phyloP scores from a whole-genome alignment of 2,888 invertebrate species.

The Lasioglossum calceatum region DNA sequence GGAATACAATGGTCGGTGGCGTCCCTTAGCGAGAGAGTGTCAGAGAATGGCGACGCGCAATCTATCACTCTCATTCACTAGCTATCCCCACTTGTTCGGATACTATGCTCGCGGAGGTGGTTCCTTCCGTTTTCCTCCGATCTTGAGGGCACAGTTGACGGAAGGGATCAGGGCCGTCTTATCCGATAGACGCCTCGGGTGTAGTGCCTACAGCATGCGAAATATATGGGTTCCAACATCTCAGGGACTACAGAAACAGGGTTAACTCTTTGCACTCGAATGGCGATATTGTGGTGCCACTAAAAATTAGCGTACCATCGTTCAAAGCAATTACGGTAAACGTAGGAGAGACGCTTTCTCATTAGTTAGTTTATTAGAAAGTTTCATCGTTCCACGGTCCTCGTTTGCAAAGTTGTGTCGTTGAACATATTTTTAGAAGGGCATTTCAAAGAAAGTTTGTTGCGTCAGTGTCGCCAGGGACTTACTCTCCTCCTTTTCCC shows the following conservation, averaged over 20 bases:
- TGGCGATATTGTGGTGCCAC: no score
- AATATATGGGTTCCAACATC: background rate
- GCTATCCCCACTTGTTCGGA: slow-evolving; percentile 33
- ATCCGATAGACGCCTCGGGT: background rate
- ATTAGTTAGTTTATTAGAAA: no score
- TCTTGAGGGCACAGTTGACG: slow-evolving; percentile 52
- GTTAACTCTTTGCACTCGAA: background rate
- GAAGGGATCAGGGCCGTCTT: slow-evolving; percentile 59
- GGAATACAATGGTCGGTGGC: slow-evolving; percentile 52
- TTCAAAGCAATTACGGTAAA: no score
- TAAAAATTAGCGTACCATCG: no score
- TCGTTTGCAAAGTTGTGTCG: no score
- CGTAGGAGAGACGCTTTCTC: no score
- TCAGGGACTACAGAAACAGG: background rate
- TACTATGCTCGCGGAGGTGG: slow-evolving; percentile 19
- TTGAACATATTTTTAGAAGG: no score
- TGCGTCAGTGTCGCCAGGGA: no score
- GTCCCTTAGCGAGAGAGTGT: slow-evolving; percentile 65
- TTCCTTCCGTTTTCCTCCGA: slow-evolving; percentile 34
- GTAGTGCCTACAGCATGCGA: background rate
- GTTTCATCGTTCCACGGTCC: no score
- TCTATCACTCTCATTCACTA: slow-evolving; percentile 75
- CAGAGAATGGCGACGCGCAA: slow-evolving; percentile 70
- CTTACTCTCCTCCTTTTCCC: no score
- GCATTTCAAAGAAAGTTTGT: no score